A percentile compares a stretch with the other conserved stretches of the same genome.
Evolutionary conservation across 2,888 invertebrate species (phyloP).

Genomic region (Augiades crinisus): DNA sequence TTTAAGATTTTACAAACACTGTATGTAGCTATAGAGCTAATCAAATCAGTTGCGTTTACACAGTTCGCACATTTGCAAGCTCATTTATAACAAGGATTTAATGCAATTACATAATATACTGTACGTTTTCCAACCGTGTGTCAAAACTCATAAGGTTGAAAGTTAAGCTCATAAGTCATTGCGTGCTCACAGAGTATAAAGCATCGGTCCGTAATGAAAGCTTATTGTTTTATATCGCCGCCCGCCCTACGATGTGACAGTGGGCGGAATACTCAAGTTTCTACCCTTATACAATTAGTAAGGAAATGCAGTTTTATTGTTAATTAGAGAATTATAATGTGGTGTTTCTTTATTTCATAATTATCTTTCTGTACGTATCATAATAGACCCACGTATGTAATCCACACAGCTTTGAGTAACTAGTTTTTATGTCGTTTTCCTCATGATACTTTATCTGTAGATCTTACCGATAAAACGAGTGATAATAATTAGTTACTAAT

Average conservation of each 20-base stretch:
- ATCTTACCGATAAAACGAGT: too few species aligned
- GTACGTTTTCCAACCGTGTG: constrained; percentile 22
- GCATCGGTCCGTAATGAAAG: constrained; percentile 62
- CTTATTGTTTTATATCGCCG: constrained; percentile 78
- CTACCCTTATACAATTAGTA: neutral
- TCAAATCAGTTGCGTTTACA: constrained; percentile 33
- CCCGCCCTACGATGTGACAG: constrained; percentile 69
- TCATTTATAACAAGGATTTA: constrained; percentile 33
- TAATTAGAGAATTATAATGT: too few species aligned
- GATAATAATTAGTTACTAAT: too few species aligned
- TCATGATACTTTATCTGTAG: too few species aligned
- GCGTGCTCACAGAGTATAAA: constrained; percentile 68
- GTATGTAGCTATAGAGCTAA: neutral
- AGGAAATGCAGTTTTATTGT: neutral
- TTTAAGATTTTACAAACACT: neutral
- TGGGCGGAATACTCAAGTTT: constrained; percentile 52
- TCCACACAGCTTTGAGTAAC: too few species aligned
- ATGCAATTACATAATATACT: constrained; percentile 31
- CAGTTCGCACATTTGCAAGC: constrained; percentile 45
- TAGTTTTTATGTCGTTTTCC: too few species aligned
- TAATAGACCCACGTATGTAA: too few species aligned
- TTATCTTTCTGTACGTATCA: too few species aligned
- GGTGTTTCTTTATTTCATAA: too few species aligned
- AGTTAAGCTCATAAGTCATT: constrained; percentile 32
- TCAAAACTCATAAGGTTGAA: constrained; percentile 11